These are phyloP conservation scores for Dasysyrphus tricinctus DNA, from an alignment of 2,888 invertebrate genomes.

Conservation along the genomic window DNA sequence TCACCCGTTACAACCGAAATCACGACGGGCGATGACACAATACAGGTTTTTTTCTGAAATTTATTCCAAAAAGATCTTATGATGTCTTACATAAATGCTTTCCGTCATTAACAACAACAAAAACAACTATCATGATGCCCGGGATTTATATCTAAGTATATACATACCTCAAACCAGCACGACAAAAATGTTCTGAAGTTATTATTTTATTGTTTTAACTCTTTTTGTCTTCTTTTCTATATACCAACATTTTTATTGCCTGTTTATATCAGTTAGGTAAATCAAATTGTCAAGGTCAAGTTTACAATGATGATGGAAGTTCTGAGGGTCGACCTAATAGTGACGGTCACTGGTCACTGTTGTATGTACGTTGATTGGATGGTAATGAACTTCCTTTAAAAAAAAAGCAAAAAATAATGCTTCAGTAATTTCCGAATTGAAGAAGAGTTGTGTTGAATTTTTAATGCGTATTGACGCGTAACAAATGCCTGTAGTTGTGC, in stretches of 20 bases:
- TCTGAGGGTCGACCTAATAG: slow-evolving; percentile 51
- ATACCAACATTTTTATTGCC: neutral
- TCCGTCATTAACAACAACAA: neutral
- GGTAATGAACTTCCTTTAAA: slow-evolving; percentile 59
- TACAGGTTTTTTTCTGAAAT: neutral
- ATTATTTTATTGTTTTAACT: neutral
- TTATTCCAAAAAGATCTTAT: slow-evolving; percentile 12
- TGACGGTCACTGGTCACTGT: slow-evolving; percentile 45
- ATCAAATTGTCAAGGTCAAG: slow-evolving; percentile 40
- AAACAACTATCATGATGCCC: neutral
- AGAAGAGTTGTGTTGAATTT: slow-evolving; percentile 22
- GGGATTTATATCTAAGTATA: neutral
- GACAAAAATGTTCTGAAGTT: slow-evolving; percentile 21
- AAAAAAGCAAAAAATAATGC: slow-evolving; percentile 8
- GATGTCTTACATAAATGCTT: neutral
- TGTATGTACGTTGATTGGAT: slow-evolving; percentile 22
- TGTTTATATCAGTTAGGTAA: slow-evolving; percentile 13
- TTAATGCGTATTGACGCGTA: slow-evolving; percentile 54
- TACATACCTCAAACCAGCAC: neutral
- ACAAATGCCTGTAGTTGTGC: slow-evolving; percentile 30
- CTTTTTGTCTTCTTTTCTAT: neutral
- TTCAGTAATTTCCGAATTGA: slow-evolving; percentile 35
- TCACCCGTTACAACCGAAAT: neutral
- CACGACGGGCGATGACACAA: slow-evolving; percentile 7
- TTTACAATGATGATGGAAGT: slow-evolving; percentile 49